These are phyloP conservation scores for Musca vetustissima DNA, from an alignment of 1,140 invertebrate species.

Conservation along the genomic window DNA sequence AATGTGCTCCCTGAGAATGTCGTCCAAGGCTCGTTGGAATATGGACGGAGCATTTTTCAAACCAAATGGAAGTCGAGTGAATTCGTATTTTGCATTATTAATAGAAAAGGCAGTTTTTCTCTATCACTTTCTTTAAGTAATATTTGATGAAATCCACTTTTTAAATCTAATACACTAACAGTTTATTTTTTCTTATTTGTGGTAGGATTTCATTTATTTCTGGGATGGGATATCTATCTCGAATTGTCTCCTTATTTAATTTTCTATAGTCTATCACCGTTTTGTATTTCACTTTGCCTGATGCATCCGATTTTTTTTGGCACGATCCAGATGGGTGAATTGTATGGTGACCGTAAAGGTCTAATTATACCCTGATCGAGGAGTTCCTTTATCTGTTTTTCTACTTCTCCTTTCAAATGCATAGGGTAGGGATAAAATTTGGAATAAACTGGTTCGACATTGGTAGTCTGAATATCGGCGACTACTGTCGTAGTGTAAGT, in stretches of 20 bases:
- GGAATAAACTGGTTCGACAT: too few relatives aligned
- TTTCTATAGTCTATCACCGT: conserved; percentile 14
- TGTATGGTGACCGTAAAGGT: too few relatives aligned
- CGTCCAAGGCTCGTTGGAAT: conserved; percentile 55
- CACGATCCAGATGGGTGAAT: too few relatives aligned
- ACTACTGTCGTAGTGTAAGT: too few relatives aligned
- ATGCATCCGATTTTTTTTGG: neutral
- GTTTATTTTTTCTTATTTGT: too few relatives aligned
- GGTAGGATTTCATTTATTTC: too few relatives aligned
- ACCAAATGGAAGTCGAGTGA: conserved; percentile 52
- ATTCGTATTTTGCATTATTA: conserved; percentile 45
- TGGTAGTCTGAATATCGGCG: too few relatives aligned
- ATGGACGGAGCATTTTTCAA: conserved; percentile 50
- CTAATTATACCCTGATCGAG: too few relatives aligned
- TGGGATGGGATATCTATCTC: conserved; percentile 6
- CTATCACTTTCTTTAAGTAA: neutral
- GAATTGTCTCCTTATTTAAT: neutral
- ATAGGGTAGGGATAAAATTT: too few relatives aligned
- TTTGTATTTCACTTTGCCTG: neutral
- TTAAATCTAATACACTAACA: conserved; percentile 3
- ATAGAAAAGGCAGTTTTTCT: conserved; percentile 15
- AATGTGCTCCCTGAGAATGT: conserved; percentile 27
- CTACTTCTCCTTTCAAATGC: too few relatives aligned
- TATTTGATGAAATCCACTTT: conserved; percentile 28
- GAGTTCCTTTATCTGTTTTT: too few relatives aligned